phyloP scores from a whole-genome alignment of 2,888 invertebrate species.

The Meandrusa payeni region DNA sequence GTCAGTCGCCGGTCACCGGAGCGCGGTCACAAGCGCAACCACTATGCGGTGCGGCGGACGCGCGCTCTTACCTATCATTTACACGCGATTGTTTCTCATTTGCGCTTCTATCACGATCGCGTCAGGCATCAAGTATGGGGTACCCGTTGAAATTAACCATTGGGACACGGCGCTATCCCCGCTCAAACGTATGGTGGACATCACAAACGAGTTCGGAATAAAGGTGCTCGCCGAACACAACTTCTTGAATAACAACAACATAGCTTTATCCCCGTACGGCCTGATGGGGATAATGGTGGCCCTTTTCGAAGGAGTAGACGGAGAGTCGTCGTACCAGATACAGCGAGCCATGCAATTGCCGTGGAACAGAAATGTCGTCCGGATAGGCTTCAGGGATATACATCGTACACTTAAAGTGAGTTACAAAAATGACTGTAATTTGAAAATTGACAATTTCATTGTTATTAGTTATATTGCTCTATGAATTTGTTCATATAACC shows the following conservation, averaged over 20 bases:
- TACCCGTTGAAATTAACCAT: slow-evolving; percentile 68
- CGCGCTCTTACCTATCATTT: slow-evolving; percentile 35
- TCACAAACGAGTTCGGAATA: slow-evolving; percentile 87
- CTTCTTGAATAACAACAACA: slow-evolving; percentile 87
- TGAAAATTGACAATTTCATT: too few species aligned
- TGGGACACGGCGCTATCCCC: slow-evolving; percentile 78
- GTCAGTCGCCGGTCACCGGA: slow-evolving; percentile 47
- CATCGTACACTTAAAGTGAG: slow-evolving; percentile 90
- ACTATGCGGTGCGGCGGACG: slow-evolving; percentile 63
- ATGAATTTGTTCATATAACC: too few species aligned
- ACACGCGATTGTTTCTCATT: slow-evolving; percentile 37
- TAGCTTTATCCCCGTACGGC: slow-evolving; percentile 92
- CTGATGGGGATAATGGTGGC: slow-evolving; percentile 89
- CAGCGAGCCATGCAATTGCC: slow-evolving; percentile 86
- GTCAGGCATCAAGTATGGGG: slow-evolving; percentile 48
- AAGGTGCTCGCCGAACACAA: slow-evolving; percentile 86
- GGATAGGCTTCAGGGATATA: slow-evolving; percentile 91
- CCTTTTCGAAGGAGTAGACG: slow-evolving; percentile 88
- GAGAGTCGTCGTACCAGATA: slow-evolving; percentile 87
- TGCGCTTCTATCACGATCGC: slow-evolving; percentile 37
- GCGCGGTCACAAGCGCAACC: slow-evolving; percentile 59
- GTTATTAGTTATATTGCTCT: too few species aligned
- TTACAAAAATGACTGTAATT: too few species aligned
- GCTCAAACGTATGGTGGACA: slow-evolving; percentile 88
- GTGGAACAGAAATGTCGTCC: slow-evolving; percentile 85